phyloP scores from a whole-genome alignment of 2,888 invertebrate species.

The Creontiades dilutus region DNA sequence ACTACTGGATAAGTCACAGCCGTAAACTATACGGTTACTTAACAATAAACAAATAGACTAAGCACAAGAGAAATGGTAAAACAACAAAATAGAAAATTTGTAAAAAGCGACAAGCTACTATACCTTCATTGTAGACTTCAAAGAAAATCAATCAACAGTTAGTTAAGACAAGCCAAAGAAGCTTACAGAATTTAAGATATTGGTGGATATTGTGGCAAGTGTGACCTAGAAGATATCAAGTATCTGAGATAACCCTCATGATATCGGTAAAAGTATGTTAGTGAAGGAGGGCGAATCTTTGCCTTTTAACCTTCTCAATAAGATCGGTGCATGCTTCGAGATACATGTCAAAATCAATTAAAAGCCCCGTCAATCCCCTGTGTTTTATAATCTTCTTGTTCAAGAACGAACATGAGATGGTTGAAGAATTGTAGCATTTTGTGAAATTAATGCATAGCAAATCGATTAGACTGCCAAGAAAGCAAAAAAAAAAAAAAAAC shows the following conservation, averaged over 20 bases:
- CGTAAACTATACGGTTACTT: too few relatives aligned
- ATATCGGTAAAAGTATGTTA: not conserved
- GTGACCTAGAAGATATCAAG: not conserved
- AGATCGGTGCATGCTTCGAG: constrained; percentile 94
- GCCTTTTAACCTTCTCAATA: constrained; percentile 89
- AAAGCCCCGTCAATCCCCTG: constrained; percentile 95
- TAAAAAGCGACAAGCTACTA: constrained; percentile 32
- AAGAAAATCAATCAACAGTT: not conserved
- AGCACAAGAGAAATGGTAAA: too few relatives aligned
- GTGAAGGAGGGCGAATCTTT: constrained; percentile 61
- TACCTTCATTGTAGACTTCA: constrained; percentile 19
- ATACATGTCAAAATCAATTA: constrained; percentile 97
- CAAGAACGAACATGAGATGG: constrained; percentile 96
- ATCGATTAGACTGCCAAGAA: constrained; percentile 92
- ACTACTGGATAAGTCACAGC: too few relatives aligned
- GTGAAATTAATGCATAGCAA: constrained; percentile 98
- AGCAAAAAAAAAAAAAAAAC: constrained; percentile 49
- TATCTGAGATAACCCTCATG: not conserved
- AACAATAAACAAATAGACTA: not conserved
- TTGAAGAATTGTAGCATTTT: constrained; percentile 98
- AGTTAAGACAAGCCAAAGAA: not conserved
- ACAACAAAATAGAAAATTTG: not conserved
- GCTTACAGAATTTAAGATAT: too few relatives aligned
- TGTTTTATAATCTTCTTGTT: constrained; percentile 96
- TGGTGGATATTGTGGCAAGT: not conserved